phyloP scores from a whole-genome alignment of 1,140 invertebrate species.

The Pachypeltis micranthus region DNA sequence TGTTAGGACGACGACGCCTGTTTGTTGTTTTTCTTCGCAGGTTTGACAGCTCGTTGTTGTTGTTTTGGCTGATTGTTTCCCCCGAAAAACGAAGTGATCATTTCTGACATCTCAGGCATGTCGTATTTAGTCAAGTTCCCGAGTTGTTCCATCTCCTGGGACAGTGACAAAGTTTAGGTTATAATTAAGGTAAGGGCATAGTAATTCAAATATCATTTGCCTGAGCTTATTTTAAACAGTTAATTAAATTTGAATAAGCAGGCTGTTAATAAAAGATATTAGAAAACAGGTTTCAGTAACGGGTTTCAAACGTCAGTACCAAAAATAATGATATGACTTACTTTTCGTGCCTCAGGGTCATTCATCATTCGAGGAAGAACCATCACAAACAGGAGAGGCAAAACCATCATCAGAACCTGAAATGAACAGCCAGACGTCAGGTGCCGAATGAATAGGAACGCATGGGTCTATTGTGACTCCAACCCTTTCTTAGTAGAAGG shows the following conservation, averaged over 20 bases:
- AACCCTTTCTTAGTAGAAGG: no score
- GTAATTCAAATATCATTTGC: no score
- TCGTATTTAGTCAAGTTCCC: conserved; percentile 69
- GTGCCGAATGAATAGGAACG: not conserved
- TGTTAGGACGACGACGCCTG: no score
- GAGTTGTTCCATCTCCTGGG: conserved; percentile 76
- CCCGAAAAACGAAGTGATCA: conserved; percentile 68
- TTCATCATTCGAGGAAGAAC: conserved; percentile 93
- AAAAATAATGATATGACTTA: no score
- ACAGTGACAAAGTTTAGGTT: no score
- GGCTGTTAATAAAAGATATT: not conserved
- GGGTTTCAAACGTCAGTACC: no score
- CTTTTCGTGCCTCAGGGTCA: conserved; percentile 85
- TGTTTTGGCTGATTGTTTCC: conserved; percentile 43
- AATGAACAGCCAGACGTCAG: not conserved
- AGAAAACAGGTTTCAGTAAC: no score
- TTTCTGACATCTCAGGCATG: conserved; percentile 83
- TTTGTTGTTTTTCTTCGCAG: conserved; percentile 51
- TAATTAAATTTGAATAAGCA: not conserved
- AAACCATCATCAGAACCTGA: conserved; percentile 84
- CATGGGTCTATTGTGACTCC: no score
- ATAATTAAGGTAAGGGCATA: no score
- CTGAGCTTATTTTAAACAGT: no score
- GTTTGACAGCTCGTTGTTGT: conserved; percentile 48
- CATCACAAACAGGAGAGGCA: conserved; percentile 83